These are phyloP conservation scores for Papilio polytes DNA, from an alignment of 1,140 invertebrate genomes.

Conservation along the genomic window DNA sequence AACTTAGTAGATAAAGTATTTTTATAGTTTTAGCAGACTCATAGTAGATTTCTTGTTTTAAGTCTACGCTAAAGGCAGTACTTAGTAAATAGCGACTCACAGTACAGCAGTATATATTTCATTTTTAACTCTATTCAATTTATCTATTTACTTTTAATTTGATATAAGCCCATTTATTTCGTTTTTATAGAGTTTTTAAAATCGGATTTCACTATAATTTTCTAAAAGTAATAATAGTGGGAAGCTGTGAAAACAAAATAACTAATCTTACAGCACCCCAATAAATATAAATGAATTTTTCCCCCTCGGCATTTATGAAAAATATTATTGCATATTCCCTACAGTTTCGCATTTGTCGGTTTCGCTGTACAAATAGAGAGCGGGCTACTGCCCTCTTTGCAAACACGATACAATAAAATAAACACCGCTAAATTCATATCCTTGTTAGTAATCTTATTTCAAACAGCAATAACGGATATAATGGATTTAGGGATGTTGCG, in stretches of 20 bases:
- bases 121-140: no score
- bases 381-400: constrained; percentile 41
- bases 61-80: no score
- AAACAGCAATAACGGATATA: constrained; percentile 44
- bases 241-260: constrained; percentile 27
- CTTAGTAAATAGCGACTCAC: no score
- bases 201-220: background rate
- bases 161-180: no score
- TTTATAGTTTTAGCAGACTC: background rate
- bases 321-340: constrained; percentile 58
- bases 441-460: constrained; percentile 52
- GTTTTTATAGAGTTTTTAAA: background rate
- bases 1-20: no score
- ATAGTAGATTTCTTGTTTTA: no score
- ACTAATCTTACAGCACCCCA: constrained; percentile 29
- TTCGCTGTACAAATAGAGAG: constrained; percentile 42
- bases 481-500: constrained; percentile 32
- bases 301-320: constrained; percentile 50
- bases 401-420: constrained; percentile 54
- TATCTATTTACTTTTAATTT: no score
- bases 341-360: constrained; percentile 48
- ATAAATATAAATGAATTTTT: constrained; percentile 50
- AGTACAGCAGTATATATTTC: no score
- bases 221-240: constrained; percentile 12
- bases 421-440: constrained; percentile 62